Base-by-base conservation (phyloP, 2,113 vertebrate genomes). In the Alosa alosa region DNA sequence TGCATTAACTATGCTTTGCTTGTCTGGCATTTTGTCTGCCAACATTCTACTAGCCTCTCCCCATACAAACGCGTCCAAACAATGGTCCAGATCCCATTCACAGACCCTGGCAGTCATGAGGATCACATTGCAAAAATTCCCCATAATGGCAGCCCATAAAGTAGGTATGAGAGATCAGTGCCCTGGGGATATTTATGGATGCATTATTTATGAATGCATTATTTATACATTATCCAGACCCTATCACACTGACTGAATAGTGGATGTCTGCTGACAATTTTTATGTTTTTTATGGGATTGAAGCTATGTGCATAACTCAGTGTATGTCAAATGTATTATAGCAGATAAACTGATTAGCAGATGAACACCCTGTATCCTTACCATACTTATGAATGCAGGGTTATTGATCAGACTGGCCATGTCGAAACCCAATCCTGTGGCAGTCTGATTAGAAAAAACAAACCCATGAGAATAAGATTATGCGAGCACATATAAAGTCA, bases 371-470 rank as follows among this genome's bases (percentile, higher is more conserved):
- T 15, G 31, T 18, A 15, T 39, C 92, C 96, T 96, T 88, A 99
- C 98, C 98, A 99, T 99, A 92, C 97, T 99, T 92, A 99, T 98
- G 94, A 99, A 99, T 44, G 98, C 97, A 49, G 98, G 98, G 94
- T 99, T 99, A 94, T 99, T 99, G 94, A 99, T 99, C 92, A 99
- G 95, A 90, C 98, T 99, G 36, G 97, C 97, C 98, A 99, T 99
- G 93, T 99, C 98, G 90, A 99, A 99, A 84, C 98, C 97, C 91
- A 98, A 75, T 89, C 97, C 97, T 41, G 97, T 96, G 84, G 96
- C 97, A 86, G 96, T 98, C 98, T 99, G 94, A 82, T 81, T 49
- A 86, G 6, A 82, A 82, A 84, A 83, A n/a, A 88, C 86, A 86
- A 72, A 84, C 36, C 31, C 15, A 78, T 15, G 20, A 60, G 3